Base-by-base conservation (phyloP, 2,797 vertebrate species). In the Halcyon leucocephala region DNA sequence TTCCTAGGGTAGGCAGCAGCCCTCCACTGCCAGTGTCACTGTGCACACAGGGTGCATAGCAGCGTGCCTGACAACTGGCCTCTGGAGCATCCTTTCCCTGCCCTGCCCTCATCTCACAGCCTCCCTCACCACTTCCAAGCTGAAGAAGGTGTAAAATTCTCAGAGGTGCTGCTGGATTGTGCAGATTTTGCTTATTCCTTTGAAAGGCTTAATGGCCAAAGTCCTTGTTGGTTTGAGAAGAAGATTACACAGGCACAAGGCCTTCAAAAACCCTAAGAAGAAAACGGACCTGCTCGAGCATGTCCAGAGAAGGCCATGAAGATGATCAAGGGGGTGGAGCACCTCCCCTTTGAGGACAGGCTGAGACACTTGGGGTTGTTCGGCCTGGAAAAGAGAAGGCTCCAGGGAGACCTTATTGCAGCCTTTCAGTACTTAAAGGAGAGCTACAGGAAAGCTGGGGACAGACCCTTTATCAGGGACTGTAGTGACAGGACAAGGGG, bases 51-150 rank as follows among this genome's bases (percentile, higher is more conserved):
- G 24, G 13, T 22, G 11, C 2, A 4, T 9, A 67, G 81, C 66
- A 33, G 3, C 1, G 1, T 29, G 48, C 55, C 65, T 18, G 7
- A 42, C 35, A 60, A 19, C 42, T 35, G 48, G 35, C 18, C 52
- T 49, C 25, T 0, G 0, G 35, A 67, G 60, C 57, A 78, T 71
- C 79, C 57, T 39, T 49, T 49, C 44, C 61, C 33, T 44, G 22
- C 44, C 77, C 78, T 54, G 33, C 35, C 64, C 77, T 55, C 62
- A 55, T 44, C 60, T 51, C 67, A n/a, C 24, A 54, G 29, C 6
- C 22, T 70, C 52, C 33, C 55, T 54, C 0, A 0, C 33, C 57
- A 72, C 41, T 83, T 49, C 72, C 0, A 0, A 80, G 86, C 16
- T 0, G 0, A n/a, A 71, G 46, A 73, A 74, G 8, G 21, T 29